Percentiles rank a stretch among this genome's conserved stretches.
These are phyloP conservation scores for Napeogenes inachia DNA, from an alignment of 2,888 invertebrate species.

Conservation along the genomic window DNA sequence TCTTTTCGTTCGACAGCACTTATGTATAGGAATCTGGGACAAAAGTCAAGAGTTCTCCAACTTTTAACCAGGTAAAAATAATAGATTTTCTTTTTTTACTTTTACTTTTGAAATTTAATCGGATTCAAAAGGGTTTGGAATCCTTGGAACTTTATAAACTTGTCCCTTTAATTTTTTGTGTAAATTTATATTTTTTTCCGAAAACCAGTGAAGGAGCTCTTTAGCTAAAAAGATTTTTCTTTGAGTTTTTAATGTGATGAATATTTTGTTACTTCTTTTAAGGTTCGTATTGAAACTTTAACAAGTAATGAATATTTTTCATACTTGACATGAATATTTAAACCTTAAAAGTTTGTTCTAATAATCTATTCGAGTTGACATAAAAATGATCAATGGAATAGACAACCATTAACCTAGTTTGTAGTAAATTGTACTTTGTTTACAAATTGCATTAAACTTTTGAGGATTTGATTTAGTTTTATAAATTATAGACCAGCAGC, in stretches of 20 bases:
- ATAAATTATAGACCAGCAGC: too few species aligned
- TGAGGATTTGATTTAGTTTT: too few species aligned
- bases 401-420: too few species aligned
- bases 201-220: background rate
- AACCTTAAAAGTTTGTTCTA: too few species aligned
- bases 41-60: conserved; percentile 82
- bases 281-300: background rate
- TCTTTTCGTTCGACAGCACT: conserved; percentile 80
- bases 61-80: conserved; percentile 79
- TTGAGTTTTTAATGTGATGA: background rate
- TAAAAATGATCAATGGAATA: too few species aligned
- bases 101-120: conserved; percentile 6
- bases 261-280: conserved; percentile 1
- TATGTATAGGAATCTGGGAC: conserved; percentile 80
- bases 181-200: conserved; percentile 2
- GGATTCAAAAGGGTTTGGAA: background rate
- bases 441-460: too few species aligned
- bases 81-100: background rate
- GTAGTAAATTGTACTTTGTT: too few species aligned
- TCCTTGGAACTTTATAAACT: conserved; percentile 13
- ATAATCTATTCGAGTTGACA: too few species aligned
- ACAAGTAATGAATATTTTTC: too few species aligned
- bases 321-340: too few species aligned
- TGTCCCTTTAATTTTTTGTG: conserved; percentile 11
- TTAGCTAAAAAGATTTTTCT: background rate